These are phyloP conservation scores for Deilephila porcellus DNA, from an alignment of 2,888 invertebrate species.

Conservation along the genomic window DNA sequence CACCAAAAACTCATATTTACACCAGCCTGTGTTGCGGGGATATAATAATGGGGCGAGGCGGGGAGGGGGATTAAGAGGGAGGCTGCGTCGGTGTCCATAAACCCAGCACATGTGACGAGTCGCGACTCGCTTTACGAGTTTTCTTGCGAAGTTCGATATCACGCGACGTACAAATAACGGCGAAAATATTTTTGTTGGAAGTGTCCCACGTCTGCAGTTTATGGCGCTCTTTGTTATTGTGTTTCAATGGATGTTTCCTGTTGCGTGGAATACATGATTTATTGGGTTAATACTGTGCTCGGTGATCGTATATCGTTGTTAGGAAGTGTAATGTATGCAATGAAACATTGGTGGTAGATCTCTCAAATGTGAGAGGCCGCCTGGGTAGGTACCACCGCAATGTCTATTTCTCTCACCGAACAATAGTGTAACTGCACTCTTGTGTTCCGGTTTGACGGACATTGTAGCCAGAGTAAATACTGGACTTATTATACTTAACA, in stretches of 20 bases:
- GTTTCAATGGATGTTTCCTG: conserved; percentile 2
- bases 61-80: neutral
- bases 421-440: too few relatives aligned
- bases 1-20: neutral
- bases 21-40: neutral
- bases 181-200: neutral
- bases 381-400: too few relatives aligned
- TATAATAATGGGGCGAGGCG: neutral
- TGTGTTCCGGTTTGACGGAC: too few relatives aligned
- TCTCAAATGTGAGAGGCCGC: too few relatives aligned
- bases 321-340: too few relatives aligned
- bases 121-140: conserved; percentile 11
- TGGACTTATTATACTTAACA: too few relatives aligned
- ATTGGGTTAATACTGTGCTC: neutral
- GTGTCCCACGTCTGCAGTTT: neutral
- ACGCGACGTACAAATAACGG: neutral
- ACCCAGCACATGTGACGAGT: conserved; percentile 1
- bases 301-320: too few relatives aligned
- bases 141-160: neutral
- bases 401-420: too few relatives aligned
- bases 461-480: too few relatives aligned
- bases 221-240: neutral
- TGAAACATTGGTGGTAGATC: too few relatives aligned
- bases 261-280: neutral
- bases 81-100: neutral